Conservation (phyloP, 2,113 vertebrate genomes). For the Nestor notabilis region DNA sequence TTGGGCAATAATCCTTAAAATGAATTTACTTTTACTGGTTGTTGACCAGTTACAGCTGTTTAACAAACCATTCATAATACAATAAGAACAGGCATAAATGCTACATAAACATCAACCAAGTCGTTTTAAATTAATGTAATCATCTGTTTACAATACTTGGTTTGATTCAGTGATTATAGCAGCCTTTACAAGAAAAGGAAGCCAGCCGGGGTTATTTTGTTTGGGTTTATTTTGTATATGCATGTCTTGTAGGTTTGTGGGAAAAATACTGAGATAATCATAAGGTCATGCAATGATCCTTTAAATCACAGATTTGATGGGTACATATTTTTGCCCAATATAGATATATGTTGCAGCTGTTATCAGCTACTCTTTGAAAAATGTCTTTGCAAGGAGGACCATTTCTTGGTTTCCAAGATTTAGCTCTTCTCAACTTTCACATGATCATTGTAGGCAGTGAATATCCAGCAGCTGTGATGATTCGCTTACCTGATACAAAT, state of each 20-base stretch:
- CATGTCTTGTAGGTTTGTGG: neutral
- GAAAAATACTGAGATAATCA: neutral
- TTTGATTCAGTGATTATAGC: conserved; percentile 24
- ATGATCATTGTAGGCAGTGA: neutral
- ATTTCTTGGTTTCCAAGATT: neutral
- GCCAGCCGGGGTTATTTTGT: neutral
- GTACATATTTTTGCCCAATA: neutral
- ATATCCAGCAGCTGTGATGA: neutral
- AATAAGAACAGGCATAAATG: conserved; percentile 49
- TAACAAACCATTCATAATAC: conserved; percentile 55
- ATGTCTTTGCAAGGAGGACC: neutral
- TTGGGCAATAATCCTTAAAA: conserved; percentile 58
- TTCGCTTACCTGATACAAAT: neutral
- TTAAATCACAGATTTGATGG: neutral
- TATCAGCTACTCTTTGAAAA: neutral
- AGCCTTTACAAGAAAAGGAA: neutral
- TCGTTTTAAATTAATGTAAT: conserved; percentile 23
- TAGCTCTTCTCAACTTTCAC: neutral
- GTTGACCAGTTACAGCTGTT: conserved; percentile 40
- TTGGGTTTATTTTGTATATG: neutral
- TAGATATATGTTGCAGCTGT: neutral
- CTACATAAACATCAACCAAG: conserved; percentile 18
- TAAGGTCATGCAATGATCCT: neutral
- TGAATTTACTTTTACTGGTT: conserved; percentile 12
- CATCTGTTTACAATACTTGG: conserved; percentile 2